phyloP scores from a whole-genome alignment of 2,113 vertebrate species.

The Apeltes quadracus region DNA sequence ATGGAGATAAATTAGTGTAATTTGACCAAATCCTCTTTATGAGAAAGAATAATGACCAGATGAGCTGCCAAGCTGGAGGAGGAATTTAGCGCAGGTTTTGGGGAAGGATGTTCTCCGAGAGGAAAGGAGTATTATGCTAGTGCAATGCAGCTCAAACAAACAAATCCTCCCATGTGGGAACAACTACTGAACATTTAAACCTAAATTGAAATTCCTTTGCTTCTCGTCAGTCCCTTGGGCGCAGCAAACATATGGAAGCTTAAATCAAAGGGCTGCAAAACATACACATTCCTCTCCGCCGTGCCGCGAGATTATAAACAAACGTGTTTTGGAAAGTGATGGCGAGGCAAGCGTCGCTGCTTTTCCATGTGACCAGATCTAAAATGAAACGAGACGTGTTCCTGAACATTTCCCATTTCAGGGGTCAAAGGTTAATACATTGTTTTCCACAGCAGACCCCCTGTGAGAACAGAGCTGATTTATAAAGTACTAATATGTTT shows the following conservation, averaged over 20 bases:
- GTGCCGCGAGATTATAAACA: conserved; percentile 53
- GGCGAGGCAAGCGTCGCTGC: conserved; percentile 18
- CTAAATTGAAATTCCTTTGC: conserved; percentile 69
- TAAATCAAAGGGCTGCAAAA: conserved; percentile 47
- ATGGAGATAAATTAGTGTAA: conserved; percentile 47
- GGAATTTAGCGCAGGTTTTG: conserved; percentile 33
- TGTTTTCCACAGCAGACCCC: conserved; percentile 41
- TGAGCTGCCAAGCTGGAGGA: conserved; percentile 30
- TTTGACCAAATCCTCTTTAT: conserved; percentile 63
- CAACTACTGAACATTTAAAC: conserved; percentile 72
- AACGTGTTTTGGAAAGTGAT: conserved; percentile 35
- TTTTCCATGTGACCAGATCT: conserved; percentile 38
- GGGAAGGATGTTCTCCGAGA: conserved; percentile 39
- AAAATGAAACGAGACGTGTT: conserved; percentile 46
- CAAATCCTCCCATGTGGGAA: conserved; percentile 70
- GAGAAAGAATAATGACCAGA: conserved; percentile 28
- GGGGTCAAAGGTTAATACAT: conserved; percentile 48
- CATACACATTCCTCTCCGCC: conserved; percentile 53
- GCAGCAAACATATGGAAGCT: conserved; percentile 57
- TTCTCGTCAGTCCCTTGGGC: conserved; percentile 46
- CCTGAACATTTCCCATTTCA: conserved; percentile 44
- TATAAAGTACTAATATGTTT: conserved; percentile 38
- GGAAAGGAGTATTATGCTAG: conserved; percentile 43
- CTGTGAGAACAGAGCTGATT: conserved; percentile 47
- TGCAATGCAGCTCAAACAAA: conserved; percentile 55